Evolutionary conservation across 37 sponge, comb jelly and placozoan species (phyloP).

Genomic region (Mnemiopsis leidyi): DNA sequence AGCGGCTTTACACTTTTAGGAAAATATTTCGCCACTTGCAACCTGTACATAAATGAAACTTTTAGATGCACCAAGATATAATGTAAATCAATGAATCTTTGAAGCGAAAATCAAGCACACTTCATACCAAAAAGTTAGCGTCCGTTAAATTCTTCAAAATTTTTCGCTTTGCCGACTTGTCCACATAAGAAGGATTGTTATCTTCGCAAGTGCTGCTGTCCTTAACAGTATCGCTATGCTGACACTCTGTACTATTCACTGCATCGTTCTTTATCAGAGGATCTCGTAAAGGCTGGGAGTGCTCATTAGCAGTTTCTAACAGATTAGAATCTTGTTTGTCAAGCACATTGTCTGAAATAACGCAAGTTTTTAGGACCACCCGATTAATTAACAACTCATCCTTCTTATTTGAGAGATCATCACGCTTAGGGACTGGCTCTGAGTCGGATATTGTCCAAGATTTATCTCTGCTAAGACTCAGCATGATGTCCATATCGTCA

Average conservation of each 20-base stretch:
- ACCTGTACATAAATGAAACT: too few species aligned
- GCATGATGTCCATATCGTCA: neutral
- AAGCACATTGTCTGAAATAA: too few species aligned
- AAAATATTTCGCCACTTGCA: too few species aligned
- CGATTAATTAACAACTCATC: neutral
- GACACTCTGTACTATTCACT: neutral
- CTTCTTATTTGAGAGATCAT: neutral
- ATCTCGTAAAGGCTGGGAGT: neutral
- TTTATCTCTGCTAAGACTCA: neutral
- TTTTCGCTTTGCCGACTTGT: neutral
- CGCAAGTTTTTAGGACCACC: neutral
- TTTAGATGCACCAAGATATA: too few species aligned
- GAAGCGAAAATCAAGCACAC: too few species aligned
- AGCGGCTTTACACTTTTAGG: too few species aligned
- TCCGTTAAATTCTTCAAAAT: neutral
- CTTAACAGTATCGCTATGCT: neutral
- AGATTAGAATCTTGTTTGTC: neutral
- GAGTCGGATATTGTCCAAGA: neutral
- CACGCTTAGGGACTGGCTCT: neutral
- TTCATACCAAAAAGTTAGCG: neutral
- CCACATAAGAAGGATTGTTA: too few species aligned
- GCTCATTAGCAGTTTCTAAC: neutral
- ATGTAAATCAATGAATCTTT: too few species aligned
- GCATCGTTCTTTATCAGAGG: neutral
- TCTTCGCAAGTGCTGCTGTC: neutral